Evolutionary conservation across 2,113 vertebrate genomes (phyloP).

Genomic region (Piaya cayana): DNA sequence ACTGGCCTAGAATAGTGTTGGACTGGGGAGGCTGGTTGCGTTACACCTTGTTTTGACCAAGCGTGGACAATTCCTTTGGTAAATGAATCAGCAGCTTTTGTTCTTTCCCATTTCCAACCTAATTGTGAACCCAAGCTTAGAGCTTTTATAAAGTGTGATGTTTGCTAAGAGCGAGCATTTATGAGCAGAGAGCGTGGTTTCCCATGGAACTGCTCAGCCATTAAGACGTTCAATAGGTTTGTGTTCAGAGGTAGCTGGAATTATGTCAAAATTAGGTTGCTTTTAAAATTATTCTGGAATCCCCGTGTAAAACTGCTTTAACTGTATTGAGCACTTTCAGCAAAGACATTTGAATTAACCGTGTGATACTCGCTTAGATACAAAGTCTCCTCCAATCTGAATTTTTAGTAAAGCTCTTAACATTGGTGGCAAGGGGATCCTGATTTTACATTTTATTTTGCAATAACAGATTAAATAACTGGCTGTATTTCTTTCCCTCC

Average conservation of each 20-base stretch:
- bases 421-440: fast-evolving
- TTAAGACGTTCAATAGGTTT: slow-evolving; percentile 1
- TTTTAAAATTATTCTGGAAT: slow-evolving; percentile 19
- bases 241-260: slow-evolving; percentile 27
- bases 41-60: not conserved
- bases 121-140: slow-evolving; percentile 49
- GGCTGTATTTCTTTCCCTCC: not conserved
- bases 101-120: not conserved
- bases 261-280: not conserved
- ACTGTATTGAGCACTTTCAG: not conserved
- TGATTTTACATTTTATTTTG: not conserved
- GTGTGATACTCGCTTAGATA: not conserved
- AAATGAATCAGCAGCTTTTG: not conserved
- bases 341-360: not conserved
- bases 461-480: not conserved
- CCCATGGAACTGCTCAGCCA: slow-evolving; percentile 7
- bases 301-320: not conserved
- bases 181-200: slow-evolving; percentile 45
- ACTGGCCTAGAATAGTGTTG: not conserved
- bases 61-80: not conserved
- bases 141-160: slow-evolving; percentile 50
- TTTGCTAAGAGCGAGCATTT: slow-evolving; percentile 48
- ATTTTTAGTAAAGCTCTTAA: not conserved
- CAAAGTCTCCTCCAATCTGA: not conserved
- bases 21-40: not conserved